phyloP scores from a whole-genome alignment of 2,888 invertebrate genomes.

The Furcula furcula region DNA sequence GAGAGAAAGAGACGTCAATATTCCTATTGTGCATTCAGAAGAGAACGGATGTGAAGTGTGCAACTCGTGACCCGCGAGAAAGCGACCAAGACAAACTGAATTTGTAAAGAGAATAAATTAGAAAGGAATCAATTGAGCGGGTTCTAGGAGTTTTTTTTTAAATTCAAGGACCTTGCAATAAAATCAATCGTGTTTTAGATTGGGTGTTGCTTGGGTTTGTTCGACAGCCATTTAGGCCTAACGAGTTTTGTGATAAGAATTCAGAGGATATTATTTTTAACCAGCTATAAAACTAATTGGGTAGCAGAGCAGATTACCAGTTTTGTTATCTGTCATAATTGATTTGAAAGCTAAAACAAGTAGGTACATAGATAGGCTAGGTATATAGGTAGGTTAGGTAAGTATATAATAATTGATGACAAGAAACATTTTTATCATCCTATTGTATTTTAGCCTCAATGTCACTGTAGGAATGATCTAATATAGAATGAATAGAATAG shows the following conservation, averaged over 20 bases:
- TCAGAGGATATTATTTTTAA: too few relatives aligned
- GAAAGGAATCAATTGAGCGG: conserved; percentile 42
- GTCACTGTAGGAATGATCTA: too few relatives aligned
- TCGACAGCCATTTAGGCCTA: not conserved
- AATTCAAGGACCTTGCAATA: conserved; percentile 11
- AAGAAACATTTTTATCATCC: too few relatives aligned
- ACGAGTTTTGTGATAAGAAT: not conserved
- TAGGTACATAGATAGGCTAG: too few relatives aligned
- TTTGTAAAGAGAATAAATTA: conserved; percentile 69
- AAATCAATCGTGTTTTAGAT: conserved; percentile 4
- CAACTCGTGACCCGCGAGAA: conserved; percentile 76
- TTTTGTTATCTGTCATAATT: too few relatives aligned
- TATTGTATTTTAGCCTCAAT: too few relatives aligned
- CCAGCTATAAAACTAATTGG: too few relatives aligned
- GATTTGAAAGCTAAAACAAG: too few relatives aligned
- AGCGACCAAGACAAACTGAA: conserved; percentile 63
- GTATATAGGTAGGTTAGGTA: too few relatives aligned
- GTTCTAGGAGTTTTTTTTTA: conserved; percentile 8
- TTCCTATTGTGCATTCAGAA: conserved; percentile 70
- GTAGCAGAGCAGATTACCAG: too few relatives aligned
- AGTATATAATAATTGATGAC: too few relatives aligned
- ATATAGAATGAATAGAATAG: too few relatives aligned
- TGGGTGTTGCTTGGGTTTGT: not conserved
- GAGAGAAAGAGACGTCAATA: conserved; percentile 48
- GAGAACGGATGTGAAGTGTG: conserved; percentile 71